Evolutionary conservation across 2,113 vertebrate species (phyloP).

Genomic region (Nicator chloris): DNA sequence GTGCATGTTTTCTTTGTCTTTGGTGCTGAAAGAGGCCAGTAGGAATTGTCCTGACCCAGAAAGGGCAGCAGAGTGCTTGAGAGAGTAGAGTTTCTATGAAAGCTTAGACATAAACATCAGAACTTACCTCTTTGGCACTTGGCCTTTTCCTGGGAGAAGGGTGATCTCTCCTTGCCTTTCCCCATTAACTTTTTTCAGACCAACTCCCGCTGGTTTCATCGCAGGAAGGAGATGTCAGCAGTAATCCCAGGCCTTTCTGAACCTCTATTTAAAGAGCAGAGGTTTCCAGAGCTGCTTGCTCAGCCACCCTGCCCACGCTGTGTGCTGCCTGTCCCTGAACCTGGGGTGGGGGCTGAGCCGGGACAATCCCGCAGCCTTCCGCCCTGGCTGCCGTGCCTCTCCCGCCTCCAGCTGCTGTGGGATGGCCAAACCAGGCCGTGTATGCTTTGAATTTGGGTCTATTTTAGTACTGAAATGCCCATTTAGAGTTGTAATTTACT

Average conservation of each 20-base stretch:
- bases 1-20: background rate
- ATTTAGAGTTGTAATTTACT: constrained; percentile 40
- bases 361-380: background rate
- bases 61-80: background rate
- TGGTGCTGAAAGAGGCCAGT: background rate
- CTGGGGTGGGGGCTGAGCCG: background rate
- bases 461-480: background rate
- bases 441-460: constrained; percentile 33
- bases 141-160: background rate
- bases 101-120: background rate
- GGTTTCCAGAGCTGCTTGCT: constrained; percentile 32
- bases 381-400: background rate
- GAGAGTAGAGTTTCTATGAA: background rate
- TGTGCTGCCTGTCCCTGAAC: background rate
- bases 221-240: constrained; percentile 1
- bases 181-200: background rate
- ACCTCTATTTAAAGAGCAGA: constrained; percentile 24
- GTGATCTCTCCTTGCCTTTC: background rate
- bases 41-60: background rate
- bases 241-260: background rate
- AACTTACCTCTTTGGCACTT: background rate
- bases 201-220: background rate
- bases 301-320: background rate
- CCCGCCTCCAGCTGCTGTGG: constrained; percentile 11
- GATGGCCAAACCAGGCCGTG: background rate